Conservation (phyloP, 2,888 invertebrate genomes). For the Trichopria drosophilae region DNA sequence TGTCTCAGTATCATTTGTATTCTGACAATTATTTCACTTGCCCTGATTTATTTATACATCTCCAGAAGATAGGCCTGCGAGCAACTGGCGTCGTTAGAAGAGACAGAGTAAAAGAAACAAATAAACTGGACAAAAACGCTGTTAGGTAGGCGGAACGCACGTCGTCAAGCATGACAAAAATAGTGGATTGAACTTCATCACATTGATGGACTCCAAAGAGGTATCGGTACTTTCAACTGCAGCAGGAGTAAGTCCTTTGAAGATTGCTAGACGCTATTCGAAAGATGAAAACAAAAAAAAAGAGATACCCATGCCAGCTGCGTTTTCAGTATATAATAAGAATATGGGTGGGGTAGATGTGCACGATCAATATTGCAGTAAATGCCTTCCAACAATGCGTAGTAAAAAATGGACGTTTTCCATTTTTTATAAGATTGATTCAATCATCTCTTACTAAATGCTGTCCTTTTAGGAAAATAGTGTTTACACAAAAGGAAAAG, state of each 20-base stretch:
- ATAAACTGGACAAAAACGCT: constrained; percentile 16
- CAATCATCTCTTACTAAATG: constrained; percentile 12
- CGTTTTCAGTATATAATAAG: constrained; percentile 13
- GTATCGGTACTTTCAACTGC: too few relatives aligned
- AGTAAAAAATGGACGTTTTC: constrained; percentile 16
- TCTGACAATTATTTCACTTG: constrained; percentile 13
- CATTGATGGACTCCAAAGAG: too few relatives aligned
- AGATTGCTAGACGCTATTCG: constrained; percentile 6
- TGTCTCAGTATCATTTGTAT: constrained; percentile 15
- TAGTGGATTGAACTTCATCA: constrained; percentile 18
- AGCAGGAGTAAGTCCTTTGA: constrained; percentile 11
- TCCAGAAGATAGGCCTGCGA: constrained; percentile 7
- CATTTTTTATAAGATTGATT: constrained; percentile 7
- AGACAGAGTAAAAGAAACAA: constrained; percentile 15
- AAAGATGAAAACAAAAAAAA: constrained; percentile 12
- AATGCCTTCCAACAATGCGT: not conserved
- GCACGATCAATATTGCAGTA: constrained; percentile 13
- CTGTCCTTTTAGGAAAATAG: constrained; percentile 8
- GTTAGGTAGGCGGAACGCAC: constrained; percentile 9
- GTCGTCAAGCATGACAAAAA: constrained; percentile 16
- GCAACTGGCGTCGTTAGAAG: constrained; percentile 11
- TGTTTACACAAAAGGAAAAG: not conserved
- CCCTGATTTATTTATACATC: constrained; percentile 16
- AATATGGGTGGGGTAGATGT: constrained; percentile 14
- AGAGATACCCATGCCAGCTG: constrained; percentile 9